Percentiles rank a stretch among this genome's conserved stretches.
These are phyloP conservation scores for Parotocinclus haroldoi DNA, from an alignment of 2,797 vertebrate species.

Conservation along the genomic window DNA sequence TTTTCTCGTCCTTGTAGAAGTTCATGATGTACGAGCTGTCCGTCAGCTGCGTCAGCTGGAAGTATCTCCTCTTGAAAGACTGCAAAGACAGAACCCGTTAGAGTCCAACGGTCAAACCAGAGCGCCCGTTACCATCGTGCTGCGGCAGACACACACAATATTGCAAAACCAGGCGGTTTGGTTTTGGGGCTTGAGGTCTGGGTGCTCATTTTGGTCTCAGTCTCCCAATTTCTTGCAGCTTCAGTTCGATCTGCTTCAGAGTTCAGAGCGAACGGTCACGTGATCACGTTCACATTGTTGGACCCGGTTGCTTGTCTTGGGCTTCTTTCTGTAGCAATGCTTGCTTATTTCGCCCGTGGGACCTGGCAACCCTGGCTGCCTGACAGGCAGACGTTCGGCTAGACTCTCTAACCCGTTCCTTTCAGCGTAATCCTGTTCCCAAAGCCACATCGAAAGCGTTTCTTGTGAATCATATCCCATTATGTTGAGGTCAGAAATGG, in stretches of 20 bases:
- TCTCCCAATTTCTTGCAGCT: too few relatives aligned
- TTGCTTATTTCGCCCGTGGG: too few relatives aligned
- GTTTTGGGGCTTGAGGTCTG: too few relatives aligned
- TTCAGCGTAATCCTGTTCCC: too few relatives aligned
- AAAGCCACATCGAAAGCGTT: constrained; percentile 3
- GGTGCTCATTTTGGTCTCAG: too few relatives aligned
- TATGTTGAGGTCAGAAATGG: constrained; percentile 8
- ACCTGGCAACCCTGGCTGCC: too few relatives aligned
- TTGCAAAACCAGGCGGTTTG: too few relatives aligned
- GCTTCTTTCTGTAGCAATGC: too few relatives aligned
- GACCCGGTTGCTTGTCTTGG: too few relatives aligned
- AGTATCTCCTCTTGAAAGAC: constrained; percentile 97
- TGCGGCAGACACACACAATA: background rate
- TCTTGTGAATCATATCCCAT: constrained; percentile 17
- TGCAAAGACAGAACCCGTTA: constrained; percentile 52
- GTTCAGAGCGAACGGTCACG: background rate
- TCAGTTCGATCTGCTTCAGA: background rate
- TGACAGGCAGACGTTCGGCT: background rate
- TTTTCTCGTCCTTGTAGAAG: constrained; percentile 99
- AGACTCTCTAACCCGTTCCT: too few relatives aligned
- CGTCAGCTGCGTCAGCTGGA: constrained; percentile 94
- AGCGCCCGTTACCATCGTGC: background rate
- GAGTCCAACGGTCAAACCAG: background rate
- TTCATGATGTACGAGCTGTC: constrained; percentile 99
- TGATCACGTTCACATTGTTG: too few relatives aligned